A percentile compares a stretch with the other conserved stretches of the same genome.
These are phyloP conservation scores for Apostichopus leukothele DNA, from an alignment of 53 echinoderm and acorn worm species.

Conservation along the genomic window DNA sequence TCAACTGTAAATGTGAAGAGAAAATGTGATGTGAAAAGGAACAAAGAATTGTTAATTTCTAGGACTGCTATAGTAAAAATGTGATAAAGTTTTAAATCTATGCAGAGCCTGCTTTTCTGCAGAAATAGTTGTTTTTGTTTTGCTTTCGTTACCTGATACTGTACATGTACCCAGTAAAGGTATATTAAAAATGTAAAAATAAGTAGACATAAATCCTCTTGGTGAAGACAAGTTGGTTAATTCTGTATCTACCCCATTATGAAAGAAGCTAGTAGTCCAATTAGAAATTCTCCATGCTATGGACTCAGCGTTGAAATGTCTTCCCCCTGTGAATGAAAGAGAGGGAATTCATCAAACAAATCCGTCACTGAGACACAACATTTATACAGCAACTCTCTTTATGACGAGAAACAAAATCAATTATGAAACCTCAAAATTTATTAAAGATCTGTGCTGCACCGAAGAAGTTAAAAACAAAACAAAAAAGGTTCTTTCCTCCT, in stretches of 20 bases:
- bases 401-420: no score
- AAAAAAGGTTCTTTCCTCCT: no score
- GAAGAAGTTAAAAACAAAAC: no score
- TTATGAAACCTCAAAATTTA: no score
- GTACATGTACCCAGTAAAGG: background rate
- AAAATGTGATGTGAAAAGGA: background rate
- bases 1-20: background rate
- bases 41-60: background rate
- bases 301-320: conserved; percentile 29
- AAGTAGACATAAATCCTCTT: background rate
- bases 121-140: background rate
- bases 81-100: background rate
- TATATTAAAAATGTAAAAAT: conserved; percentile 1
- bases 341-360: background rate
- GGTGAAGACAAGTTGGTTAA: background rate
- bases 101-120: background rate
- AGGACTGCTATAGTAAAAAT: conserved; percentile 1
- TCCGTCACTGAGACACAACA: background rate
- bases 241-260: background rate
- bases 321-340: conserved; percentile 1
- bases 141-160: background rate
- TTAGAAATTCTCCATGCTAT: background rate
- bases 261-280: conserved; percentile 14
- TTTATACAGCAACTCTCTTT: no score
- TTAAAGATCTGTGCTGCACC: no score